Conservation (phyloP, 2,888 invertebrate species). For the Diadegma fenestrale region DNA sequence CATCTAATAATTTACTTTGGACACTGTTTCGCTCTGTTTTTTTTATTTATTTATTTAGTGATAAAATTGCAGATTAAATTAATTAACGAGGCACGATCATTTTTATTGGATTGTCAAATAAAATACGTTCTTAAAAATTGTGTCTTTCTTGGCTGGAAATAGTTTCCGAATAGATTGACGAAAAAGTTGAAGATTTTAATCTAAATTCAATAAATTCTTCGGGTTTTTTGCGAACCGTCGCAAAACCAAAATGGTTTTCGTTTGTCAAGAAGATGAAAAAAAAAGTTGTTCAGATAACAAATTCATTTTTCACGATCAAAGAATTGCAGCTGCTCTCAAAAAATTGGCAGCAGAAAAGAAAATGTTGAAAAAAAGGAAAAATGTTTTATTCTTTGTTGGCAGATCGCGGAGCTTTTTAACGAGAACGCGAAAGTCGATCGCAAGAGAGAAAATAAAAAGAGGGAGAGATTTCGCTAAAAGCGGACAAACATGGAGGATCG, state of each 20-base stretch:
- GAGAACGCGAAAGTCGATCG: constrained; percentile 57
- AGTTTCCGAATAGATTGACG: not conserved
- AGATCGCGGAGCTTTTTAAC: constrained; percentile 46
- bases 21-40: constrained; percentile 15
- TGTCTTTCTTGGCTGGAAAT: not conserved
- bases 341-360: not conserved
- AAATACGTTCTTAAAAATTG: not conserved
- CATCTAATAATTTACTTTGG: constrained; percentile 61
- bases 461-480: constrained; percentile 4
- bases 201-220: not conserved
- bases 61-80: constrained; percentile 2
- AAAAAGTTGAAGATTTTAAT: not conserved
- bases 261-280: not conserved
- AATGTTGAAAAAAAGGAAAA: not conserved
- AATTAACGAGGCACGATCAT: not conserved
- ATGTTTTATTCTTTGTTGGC: not conserved
- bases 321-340: not conserved
- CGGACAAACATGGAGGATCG: constrained; percentile 8
- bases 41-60: not conserved
- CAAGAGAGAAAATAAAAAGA: constrained; percentile 25
- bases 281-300: not conserved
- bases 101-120: not conserved
- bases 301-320: not conserved
- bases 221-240: too few relatives aligned
- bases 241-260: not conserved